Evolutionary conservation across 2,113 vertebrate genomes (phyloP), one percentile per base, ranked within the genome.

Genomic region (Spilogale gracilis): DNA sequence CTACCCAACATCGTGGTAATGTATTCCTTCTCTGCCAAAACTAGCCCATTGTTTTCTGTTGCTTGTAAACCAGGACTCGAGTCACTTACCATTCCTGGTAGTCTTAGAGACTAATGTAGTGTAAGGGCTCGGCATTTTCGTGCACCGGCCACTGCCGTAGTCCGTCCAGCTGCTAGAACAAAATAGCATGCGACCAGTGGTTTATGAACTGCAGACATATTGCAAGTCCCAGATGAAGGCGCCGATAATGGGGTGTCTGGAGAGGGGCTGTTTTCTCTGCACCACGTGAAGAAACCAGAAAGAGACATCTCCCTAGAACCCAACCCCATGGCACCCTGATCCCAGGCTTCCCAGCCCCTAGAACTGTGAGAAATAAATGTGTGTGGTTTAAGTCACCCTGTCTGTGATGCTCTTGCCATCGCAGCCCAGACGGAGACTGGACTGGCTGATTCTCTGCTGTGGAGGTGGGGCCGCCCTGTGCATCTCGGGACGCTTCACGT

Each of bases 401-500:
- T 32, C 9, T 20, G 3, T 12, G 43, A 43, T 2, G 4, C 4
- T 30, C 20, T 45, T 83, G 14, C 18, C 43, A 61, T 8, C 30
- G 81, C 16, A 2, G 16, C 60, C 43, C 43, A 10, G 6, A 48
- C 25, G 0, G 2, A 63, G 60, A 12, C 16, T 3, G 5, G 43
- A 20, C 16, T 14, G 16, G 21, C 5, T n/a, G 30, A 17, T 13
- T 12, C 67, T 45, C 18, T 17, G 30, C 7, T 4, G 27, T 0
- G 10, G 50, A 38, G 38, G 38, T 38, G 32, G 32, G 18, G n/a
- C 25, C 1, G 7, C 52, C 58, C 4, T 45, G 52, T 14, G 3
- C 9, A 3, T 23, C 30, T n/a, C 9, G 14, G 60, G 32, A 8
- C 13, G 54, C 17, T 16, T 5, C 2, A 2, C 6, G 12, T 32